phyloP scores from a whole-genome alignment of 2,888 invertebrate genomes.

The Drosophila nigritarsus region DNA sequence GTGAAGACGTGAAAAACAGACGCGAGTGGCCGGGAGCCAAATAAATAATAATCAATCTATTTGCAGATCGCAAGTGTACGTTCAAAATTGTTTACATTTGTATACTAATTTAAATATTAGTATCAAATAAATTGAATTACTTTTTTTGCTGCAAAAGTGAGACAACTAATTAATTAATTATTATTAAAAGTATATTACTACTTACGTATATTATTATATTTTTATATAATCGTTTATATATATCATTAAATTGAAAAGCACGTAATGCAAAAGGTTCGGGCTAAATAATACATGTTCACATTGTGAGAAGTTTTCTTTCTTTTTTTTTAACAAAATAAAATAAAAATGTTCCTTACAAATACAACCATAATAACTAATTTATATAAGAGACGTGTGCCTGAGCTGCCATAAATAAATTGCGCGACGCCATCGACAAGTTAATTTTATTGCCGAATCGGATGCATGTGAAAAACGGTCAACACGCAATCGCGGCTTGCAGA shows the following conservation, averaged over 20 bases:
- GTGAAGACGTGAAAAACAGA: constrained; percentile 40
- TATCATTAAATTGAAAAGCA: not conserved
- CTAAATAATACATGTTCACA: not conserved
- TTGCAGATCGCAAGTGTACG: constrained; percentile 19
- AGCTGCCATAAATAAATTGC: constrained; percentile 56
- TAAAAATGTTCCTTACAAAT: not conserved
- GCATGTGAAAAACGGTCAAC: constrained; percentile 32
- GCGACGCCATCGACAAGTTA: constrained; percentile 43
- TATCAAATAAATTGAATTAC: not conserved
- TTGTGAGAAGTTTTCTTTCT: not conserved
- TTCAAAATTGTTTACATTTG: constrained; percentile 32
- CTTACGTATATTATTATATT: not conserved
- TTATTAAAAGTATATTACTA: not conserved
- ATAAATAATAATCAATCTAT: constrained; percentile 3
- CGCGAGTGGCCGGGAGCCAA: constrained; percentile 20
- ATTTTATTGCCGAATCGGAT: constrained; percentile 54
- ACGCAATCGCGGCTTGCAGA: constrained; percentile 46
- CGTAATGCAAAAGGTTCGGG: not conserved
- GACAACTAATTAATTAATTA: not conserved
- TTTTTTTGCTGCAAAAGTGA: not conserved
- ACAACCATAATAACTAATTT: constrained; percentile 2
- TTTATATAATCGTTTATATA: not conserved
- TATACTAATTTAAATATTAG: not conserved
- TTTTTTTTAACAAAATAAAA: not conserved
- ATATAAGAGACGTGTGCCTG: constrained; percentile 29